Conservation (phyloP, 2,888 invertebrate species). For the Eueremaeus valkanovi region DNA sequence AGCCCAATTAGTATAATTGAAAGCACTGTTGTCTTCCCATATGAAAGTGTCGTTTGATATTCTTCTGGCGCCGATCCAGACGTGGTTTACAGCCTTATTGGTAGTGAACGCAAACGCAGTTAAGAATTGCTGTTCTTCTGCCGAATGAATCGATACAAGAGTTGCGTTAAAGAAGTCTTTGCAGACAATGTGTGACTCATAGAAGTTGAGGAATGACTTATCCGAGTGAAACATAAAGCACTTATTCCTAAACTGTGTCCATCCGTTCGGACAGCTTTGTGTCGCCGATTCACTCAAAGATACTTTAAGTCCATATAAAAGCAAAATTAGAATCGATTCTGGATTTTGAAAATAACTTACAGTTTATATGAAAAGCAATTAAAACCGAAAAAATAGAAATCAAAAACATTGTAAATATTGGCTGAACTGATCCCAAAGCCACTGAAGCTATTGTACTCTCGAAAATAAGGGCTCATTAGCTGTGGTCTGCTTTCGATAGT, state of each 20-base stretch:
- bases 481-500: not conserved
- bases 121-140: constrained; percentile 2
- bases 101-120: not conserved
- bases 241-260: constrained; percentile 10
- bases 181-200: constrained; percentile 4
- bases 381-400: not conserved
- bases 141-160: constrained; percentile 8
- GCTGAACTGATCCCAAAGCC: not conserved
- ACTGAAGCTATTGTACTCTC: not conserved
- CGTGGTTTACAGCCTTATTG: constrained; percentile 15
- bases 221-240: constrained; percentile 21
- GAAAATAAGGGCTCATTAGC: not conserved
- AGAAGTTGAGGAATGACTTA: constrained; percentile 2
- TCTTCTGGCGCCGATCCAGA: constrained; percentile 25
- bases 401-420: not conserved
- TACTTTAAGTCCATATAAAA: not conserved
- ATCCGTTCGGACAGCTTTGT: constrained; percentile 1
- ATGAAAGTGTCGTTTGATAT: not conserved
- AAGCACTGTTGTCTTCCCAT: constrained; percentile 19
- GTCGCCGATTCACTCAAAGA: not conserved
- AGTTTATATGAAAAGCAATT: not conserved
- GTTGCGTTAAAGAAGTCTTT: constrained; percentile 28
- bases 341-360: not conserved
- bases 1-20: constrained; percentile 15
- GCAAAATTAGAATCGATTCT: not conserved